These are phyloP conservation scores for Drosophila rhopaloa DNA, from an alignment of 1,140 invertebrate species.

Conservation along the genomic window DNA sequence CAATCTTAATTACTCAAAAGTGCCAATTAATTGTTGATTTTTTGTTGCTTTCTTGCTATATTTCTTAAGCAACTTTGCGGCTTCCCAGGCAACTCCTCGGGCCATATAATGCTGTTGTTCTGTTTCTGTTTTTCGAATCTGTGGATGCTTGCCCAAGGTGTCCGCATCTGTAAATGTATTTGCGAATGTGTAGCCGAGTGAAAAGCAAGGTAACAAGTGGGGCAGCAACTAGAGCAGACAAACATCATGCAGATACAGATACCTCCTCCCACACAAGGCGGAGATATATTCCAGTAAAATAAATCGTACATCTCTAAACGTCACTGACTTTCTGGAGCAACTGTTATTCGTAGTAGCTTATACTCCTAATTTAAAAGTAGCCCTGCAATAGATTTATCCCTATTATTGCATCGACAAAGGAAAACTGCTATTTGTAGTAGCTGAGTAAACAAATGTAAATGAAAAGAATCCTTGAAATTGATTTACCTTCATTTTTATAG, in stretches of 20 bases:
- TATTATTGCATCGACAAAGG: no score
- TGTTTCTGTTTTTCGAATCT: conserved; percentile 26
- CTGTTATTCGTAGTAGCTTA: not conserved
- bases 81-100: conserved; percentile 29
- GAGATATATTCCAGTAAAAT: conserved; percentile 1
- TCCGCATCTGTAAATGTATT: conserved; percentile 19
- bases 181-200: conserved; percentile 48
- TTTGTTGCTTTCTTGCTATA: conserved; percentile 46
- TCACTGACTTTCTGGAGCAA: conserved; percentile 31
- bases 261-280: conserved; percentile 15
- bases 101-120: conserved; percentile 21
- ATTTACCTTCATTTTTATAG: no score
- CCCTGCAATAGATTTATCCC: no score
- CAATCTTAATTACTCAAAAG: conserved; percentile 77
- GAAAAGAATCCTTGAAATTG: no score
- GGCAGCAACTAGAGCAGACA: conserved; percentile 63
- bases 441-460: no score
- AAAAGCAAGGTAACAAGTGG: conserved; percentile 55
- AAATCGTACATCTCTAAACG: conserved; percentile 16
- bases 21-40: conserved; percentile 71
- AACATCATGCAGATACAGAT: conserved; percentile 18
- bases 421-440: no score
- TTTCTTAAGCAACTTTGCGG: conserved; percentile 24
- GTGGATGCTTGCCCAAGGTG: conserved; percentile 31
- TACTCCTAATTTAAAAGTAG: no score